Evolutionary conservation across 1,140 invertebrate species (phyloP), one percentile per base, ranked within the genome.

Genomic region (Vollenhovia emeryi): DNA sequence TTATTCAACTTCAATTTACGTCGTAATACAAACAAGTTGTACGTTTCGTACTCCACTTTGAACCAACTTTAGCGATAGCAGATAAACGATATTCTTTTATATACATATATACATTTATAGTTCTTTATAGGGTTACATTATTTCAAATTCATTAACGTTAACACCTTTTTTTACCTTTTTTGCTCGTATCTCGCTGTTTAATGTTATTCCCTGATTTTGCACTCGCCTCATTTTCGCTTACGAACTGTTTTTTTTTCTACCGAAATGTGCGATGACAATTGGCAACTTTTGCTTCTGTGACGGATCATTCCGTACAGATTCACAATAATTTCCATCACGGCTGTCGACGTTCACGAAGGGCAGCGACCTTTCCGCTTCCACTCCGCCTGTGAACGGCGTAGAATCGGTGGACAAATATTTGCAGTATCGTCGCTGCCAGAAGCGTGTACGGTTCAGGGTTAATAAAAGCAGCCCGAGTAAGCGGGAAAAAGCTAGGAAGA

Each of bases 371-470:
- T 45, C 73, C 30, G 87, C n/a, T 76, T 86, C 52, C 40, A 11
- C 40, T 36, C 11, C 13, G 62, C 33, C 36, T 15, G 43, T 18
- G 40, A 82, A 83, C 33, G 43, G 43, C 69, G 71, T 82, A 86
- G 66, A 86, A 68, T 89, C 74, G 76, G n/a, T 73, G 55, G 71
- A 74, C 87, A 89, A 89, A 89, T 89, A 89, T 89, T 89, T 89
- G 88, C 88, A 52, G 84, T 89, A 89, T 89, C 87, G 87, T 83
- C 83, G 74, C 74, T 40, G 69, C 36, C 69, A 66, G 48, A 13
- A 71, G 76, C 79, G 27, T 40, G 69, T 69, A 60, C 52, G 78
- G 69, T 48, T 59, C 36, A 83, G 87, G 76, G 84, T 89, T 88
- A 88, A 89, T 89, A 88, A 89, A 89, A 88, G 75, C 87, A 79